phyloP scores from a whole-genome alignment of 2,797 vertebrate genomes.

The Bothrops alternatus region DNA sequence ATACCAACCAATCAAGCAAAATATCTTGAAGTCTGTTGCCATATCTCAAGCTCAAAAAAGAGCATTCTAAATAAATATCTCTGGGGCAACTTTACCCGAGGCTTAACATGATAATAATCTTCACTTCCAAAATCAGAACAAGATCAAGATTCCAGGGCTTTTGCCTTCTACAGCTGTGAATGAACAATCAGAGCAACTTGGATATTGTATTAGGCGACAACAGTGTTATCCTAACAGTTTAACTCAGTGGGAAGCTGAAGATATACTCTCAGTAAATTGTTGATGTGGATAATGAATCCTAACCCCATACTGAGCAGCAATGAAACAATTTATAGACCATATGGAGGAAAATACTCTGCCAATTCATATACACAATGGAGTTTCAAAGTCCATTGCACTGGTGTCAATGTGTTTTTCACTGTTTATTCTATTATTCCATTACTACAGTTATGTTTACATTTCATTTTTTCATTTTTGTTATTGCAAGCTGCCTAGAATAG shows the following conservation, averaged over 20 bases:
- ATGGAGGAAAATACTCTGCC: conserved; percentile 63
- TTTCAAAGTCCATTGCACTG: conserved; percentile 44
- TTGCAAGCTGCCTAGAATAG: neutral
- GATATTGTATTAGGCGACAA: conserved; percentile 30
- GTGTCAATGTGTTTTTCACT: conserved; percentile 53
- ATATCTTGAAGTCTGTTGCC: neutral
- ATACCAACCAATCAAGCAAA: neutral
- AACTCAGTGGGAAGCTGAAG: conserved; percentile 46
- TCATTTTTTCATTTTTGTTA: neutral
- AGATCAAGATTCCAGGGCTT: neutral
- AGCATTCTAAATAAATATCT: neutral
- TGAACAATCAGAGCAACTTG: neutral
- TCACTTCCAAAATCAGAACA: neutral
- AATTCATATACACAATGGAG: conserved; percentile 43
- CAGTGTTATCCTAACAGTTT: conserved; percentile 44
- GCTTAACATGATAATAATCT: neutral
- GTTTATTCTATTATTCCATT: neutral
- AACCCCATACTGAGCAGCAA: conserved; percentile 56
- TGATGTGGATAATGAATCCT: conserved; percentile 56
- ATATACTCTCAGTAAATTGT: conserved; percentile 52
- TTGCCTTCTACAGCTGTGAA: neutral
- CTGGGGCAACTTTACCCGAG: neutral
- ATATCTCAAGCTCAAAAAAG: neutral
- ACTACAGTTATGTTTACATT: neutral
- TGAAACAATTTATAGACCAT: conserved; percentile 61